A percentile compares a stretch with the other conserved stretches of the same genome.
phyloP scores from a whole-genome alignment of 2,888 invertebrate species.

The Melanargia galathea region DNA sequence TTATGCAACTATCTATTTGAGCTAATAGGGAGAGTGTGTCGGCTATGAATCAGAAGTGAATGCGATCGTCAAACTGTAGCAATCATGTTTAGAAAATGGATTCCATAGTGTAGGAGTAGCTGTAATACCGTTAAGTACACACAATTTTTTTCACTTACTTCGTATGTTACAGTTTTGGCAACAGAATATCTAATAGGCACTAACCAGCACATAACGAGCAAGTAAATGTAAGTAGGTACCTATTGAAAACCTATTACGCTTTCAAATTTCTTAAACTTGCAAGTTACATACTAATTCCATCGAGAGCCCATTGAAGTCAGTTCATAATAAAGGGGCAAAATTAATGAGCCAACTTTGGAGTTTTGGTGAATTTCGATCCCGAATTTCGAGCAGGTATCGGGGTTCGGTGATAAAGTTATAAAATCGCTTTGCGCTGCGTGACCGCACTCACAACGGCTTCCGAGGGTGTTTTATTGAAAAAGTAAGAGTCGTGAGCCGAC shows the following conservation, averaged over 20 bases:
- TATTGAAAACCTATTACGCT: neutral
- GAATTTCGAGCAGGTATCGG: slow-evolving; percentile 58
- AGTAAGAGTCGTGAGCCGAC: slow-evolving; percentile 76
- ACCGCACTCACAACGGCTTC: slow-evolving; percentile 69
- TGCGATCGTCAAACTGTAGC: too few relatives aligned
- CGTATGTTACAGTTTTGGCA: too few relatives aligned
- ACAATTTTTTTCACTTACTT: too few relatives aligned
- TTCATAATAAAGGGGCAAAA: slow-evolving; percentile 32
- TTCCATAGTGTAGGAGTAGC: too few relatives aligned
- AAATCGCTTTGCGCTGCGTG: slow-evolving; percentile 76
- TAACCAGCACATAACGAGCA: too few relatives aligned
- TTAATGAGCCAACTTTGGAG: slow-evolving; percentile 46
- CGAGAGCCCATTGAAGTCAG: slow-evolving; percentile 20
- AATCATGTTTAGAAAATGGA: too few relatives aligned
- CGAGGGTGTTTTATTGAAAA: slow-evolving; percentile 79
- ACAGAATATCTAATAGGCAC: too few relatives aligned
- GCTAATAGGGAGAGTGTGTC: too few relatives aligned
- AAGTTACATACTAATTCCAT: neutral
- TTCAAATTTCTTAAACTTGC: neutral
- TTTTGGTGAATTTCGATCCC: slow-evolving; percentile 42
- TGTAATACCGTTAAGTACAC: too few relatives aligned
- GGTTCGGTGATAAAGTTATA: slow-evolving; percentile 75
- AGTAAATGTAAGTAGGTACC: too few relatives aligned
- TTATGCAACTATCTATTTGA: too few relatives aligned
- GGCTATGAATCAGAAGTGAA: too few relatives aligned